Percentiles rank a stretch among this genome's conserved stretches.
phyloP scores from a whole-genome alignment of 2,888 invertebrate species.

The Trissolcus brochymenae region DNA sequence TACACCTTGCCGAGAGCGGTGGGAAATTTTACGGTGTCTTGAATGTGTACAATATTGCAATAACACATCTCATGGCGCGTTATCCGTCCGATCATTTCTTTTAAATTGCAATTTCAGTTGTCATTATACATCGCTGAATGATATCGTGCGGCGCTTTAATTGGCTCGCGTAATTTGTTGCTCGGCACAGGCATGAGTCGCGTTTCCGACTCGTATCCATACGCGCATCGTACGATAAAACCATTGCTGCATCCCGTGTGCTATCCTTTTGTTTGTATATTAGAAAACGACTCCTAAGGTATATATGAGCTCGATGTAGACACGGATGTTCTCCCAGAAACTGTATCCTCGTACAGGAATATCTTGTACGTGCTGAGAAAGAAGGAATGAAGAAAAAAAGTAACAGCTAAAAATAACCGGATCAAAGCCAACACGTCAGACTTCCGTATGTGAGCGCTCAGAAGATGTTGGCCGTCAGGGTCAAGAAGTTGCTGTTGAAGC shows the following conservation, averaged over 20 bases:
- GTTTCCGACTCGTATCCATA: conserved; percentile 18
- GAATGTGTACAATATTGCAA: background rate
- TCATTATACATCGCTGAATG: background rate
- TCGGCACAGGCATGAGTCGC: conserved; percentile 9
- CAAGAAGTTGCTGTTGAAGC: conserved; percentile 65
- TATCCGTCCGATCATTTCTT: conserved; percentile 4
- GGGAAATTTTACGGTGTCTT: conserved; percentile 16
- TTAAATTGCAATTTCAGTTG: conserved; percentile 8
- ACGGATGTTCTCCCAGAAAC: too few species aligned
- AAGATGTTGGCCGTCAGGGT: conserved; percentile 59
- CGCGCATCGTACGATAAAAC: conserved; percentile 9
- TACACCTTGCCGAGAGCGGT: conserved; percentile 7
- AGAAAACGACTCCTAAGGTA: conserved; percentile 19
- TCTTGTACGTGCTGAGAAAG: conserved; percentile 7
- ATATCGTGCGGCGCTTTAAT: conserved; percentile 31
- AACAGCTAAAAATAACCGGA: conserved; percentile 28
- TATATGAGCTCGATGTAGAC: background rate
- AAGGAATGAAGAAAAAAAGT: conserved; percentile 6
- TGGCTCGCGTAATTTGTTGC: conserved; percentile 33
- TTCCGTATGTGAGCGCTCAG: conserved; percentile 38
- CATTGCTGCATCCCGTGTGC: conserved; percentile 2
- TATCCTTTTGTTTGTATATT: conserved; percentile 40
- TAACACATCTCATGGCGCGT: background rate
- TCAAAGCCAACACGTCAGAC: conserved; percentile 42
- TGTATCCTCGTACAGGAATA: conserved; percentile 16